Evolutionary conservation across 2,888 invertebrate species (phyloP).

Genomic region (Melangyna quadrimaculata): DNA sequence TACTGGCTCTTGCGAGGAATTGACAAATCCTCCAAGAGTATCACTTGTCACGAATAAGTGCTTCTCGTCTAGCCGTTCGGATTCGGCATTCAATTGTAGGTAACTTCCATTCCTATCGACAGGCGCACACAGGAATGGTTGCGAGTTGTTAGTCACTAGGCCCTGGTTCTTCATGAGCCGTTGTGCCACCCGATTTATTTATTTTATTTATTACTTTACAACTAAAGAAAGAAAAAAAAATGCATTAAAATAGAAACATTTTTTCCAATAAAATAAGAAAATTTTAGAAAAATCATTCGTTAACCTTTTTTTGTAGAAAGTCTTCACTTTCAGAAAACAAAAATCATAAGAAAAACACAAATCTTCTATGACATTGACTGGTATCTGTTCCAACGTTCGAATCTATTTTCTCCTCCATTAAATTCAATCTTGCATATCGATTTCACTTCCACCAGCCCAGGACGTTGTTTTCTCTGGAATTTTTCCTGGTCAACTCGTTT

Average conservation of each 20-base stretch:
- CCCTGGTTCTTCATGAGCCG: too few relatives aligned
- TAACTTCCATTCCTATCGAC: too few relatives aligned
- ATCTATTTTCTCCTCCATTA: constrained; percentile 53
- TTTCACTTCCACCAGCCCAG: constrained; percentile 26
- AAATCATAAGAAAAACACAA: neutral
- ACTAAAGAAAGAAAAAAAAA: too few relatives aligned
- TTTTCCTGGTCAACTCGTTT: constrained; percentile 16
- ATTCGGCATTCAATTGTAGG: too few relatives aligned
- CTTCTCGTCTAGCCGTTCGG: too few relatives aligned
- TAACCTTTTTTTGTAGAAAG: neutral
- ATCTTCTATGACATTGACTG: neutral
- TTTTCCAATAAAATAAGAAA: neutral
- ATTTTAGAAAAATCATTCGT: neutral
- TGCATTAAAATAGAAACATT: neutral
- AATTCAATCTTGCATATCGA: constrained; percentile 37
- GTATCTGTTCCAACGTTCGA: neutral
- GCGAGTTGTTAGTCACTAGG: too few relatives aligned
- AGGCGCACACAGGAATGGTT: too few relatives aligned
- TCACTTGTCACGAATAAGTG: too few relatives aligned
- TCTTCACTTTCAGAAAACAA: neutral
- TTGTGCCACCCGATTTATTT: too few relatives aligned
- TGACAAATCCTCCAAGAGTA: too few relatives aligned
- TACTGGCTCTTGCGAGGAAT: too few relatives aligned
- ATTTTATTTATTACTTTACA: too few relatives aligned
- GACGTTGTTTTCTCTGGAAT: neutral